phyloP scores from a whole-genome alignment of 2,113 vertebrate genomes.

The Micronycteris hirsuta region DNA sequence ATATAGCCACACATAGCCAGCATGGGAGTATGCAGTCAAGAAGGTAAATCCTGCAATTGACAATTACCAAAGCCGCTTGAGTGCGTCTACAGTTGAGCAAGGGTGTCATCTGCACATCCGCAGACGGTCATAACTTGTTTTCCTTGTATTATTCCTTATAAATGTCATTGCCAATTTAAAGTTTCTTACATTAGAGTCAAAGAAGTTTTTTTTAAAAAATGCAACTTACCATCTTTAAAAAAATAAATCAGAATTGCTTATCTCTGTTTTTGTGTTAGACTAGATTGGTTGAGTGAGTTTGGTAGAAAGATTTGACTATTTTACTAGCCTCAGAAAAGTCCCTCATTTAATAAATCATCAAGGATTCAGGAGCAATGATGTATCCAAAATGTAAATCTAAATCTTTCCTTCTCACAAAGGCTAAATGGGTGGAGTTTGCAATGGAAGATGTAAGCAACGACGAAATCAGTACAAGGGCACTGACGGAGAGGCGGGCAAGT shows the following conservation, averaged over 20 bases:
- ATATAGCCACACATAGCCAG: background rate
- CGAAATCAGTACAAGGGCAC: rapidly evolving
- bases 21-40: background rate
- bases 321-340: background rate
- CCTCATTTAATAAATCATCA: background rate
- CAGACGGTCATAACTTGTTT: background rate
- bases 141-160: background rate
- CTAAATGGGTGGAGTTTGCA: background rate
- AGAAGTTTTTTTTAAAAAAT: background rate
- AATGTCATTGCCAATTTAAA: background rate
- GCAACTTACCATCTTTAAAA: background rate
- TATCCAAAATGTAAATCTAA: background rate
- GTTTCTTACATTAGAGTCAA: background rate
- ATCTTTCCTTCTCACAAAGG: background rate
- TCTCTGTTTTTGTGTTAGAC: background rate
- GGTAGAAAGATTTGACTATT: background rate
- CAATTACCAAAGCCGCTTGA: background rate
- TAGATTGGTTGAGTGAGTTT: background rate
- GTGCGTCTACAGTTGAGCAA: background rate
- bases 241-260: background rate
- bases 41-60: background rate
- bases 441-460: background rate
- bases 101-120: background rate
- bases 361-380: background rate
- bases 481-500: rapidly evolving